Evolutionary conservation across 2,113 vertebrate species (phyloP), one percentile per base, ranked within the genome.

Genomic region (Eclectus roratus): DNA sequence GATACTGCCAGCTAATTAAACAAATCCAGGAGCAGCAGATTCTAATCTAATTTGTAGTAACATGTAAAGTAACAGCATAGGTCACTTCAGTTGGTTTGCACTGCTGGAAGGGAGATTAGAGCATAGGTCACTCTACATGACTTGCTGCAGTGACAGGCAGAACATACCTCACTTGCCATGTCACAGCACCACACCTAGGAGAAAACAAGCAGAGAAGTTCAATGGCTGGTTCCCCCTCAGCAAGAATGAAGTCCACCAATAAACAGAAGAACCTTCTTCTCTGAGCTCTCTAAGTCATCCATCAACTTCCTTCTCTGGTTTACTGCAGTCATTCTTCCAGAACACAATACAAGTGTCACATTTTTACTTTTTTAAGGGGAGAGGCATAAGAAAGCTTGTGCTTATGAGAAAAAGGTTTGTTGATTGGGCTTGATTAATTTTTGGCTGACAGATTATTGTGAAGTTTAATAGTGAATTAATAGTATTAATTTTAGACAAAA

Each of bases 341-440:
- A 50, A 27, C 80, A 64, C 1, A 1, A 12, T 7, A 50, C 0
- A 0, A 58, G 43, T 2, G 28, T 25, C 0, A 1, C 13, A 21
- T 66, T 64, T 17, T 24, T 21, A 66, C 21, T 16, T 29, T 69
- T 77, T 27, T 50, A 58, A n/a, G 19, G 31, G 15, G 25, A 66
- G 27, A 63, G 29, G 41, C 23, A 80, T 18, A 74, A 88, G 37
- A 12, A 5, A 3, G 23, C 35, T 79, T 17, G 12, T 49, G 28
- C 25, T 76, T 23, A 25, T 25, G 20, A 64, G 9, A 63, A 23
- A 85, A 70, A 69, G 23, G 17, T 55, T 86, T 80, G 53, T 18
- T 78, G 39, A 41, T 3, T 49, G 47, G 29, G 25, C 17, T 92
- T 79, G 63, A 82, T 21, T 65, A 19, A 64, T 52, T 52, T 91